Evolutionary conservation across 2,797 vertebrate species (phyloP).

Genomic region (Arrhamphus sclerolepis): DNA sequence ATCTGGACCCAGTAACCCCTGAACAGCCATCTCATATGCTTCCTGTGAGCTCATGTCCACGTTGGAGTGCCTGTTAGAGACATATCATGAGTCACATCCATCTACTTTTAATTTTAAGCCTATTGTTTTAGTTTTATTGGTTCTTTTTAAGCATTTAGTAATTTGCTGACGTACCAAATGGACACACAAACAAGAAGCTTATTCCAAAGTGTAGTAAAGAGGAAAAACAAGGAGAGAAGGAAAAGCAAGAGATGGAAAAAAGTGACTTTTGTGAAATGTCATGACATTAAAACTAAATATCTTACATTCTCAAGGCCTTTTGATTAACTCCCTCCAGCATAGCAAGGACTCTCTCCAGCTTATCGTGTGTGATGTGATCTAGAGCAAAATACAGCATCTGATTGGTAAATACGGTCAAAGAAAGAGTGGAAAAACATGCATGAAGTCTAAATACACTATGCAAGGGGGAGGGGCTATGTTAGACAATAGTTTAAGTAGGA

Average conservation of each 20-base stretch:
- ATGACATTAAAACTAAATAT: conserved; percentile 12
- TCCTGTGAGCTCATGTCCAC: conserved; percentile 90
- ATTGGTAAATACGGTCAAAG: conserved; percentile 2
- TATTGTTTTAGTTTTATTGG: too few relatives aligned
- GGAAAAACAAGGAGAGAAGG: not conserved
- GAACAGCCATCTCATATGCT: conserved; percentile 91
- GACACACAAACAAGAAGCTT: not conserved
- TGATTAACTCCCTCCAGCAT: conserved; percentile 93
- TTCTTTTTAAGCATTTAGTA: not conserved
- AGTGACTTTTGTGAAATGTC: not conserved
- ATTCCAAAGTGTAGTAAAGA: not conserved
- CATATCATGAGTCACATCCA: not conserved
- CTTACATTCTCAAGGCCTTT: conserved; percentile 89
- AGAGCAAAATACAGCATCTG: conserved; percentile 13
- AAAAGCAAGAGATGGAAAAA: not conserved
- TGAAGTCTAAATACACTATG: not conserved
- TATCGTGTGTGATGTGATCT: conserved; percentile 92
- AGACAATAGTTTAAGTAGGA: not conserved
- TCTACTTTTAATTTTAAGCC: not conserved
- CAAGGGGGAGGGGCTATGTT: too few relatives aligned
- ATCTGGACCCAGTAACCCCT: conserved; percentile 86
- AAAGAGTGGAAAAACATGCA: not conserved
- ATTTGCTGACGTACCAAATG: not conserved
- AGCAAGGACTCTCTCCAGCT: conserved; percentile 88
- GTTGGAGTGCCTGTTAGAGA: conserved; percentile 83